Evolutionary conservation across 2,797 vertebrate genomes (phyloP).

Genomic region (Spinus olivaceus): DNA sequence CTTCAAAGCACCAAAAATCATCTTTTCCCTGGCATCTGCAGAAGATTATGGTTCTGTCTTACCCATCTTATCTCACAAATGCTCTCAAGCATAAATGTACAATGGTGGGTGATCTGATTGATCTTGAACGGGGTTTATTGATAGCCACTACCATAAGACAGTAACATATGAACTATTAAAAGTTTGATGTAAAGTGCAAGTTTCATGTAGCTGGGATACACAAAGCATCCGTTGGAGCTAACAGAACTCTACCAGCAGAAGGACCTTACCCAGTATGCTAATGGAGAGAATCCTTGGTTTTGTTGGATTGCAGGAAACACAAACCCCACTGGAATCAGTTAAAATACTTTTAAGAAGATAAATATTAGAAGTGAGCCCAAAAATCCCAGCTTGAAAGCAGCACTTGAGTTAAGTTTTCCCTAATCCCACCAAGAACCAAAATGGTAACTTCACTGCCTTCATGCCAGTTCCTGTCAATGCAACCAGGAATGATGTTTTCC

Average conservation of each 20-base stretch:
- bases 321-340: neutral
- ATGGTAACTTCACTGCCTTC: neutral
- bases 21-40: neutral
- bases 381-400: neutral
- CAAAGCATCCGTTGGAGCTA: neutral
- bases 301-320: neutral
- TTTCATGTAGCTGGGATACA: neutral
- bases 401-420: neutral
- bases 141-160: neutral
- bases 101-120: neutral
- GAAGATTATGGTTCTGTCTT: neutral
- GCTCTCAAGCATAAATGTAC: neutral
- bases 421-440: neutral
- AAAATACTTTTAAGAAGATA: neutral
- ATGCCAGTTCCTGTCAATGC: neutral
- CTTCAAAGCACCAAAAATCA: neutral
- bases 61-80: neutral
- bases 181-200: neutral
- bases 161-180: neutral
- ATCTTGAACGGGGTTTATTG: neutral
- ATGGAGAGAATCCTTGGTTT: neutral
- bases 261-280: rapidly evolving
- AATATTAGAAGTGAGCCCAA: neutral
- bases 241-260: neutral
- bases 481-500: neutral